Evolutionary conservation across 1,140 invertebrate genomes (phyloP).

Genomic region (Drosophila tsacasi): DNA sequence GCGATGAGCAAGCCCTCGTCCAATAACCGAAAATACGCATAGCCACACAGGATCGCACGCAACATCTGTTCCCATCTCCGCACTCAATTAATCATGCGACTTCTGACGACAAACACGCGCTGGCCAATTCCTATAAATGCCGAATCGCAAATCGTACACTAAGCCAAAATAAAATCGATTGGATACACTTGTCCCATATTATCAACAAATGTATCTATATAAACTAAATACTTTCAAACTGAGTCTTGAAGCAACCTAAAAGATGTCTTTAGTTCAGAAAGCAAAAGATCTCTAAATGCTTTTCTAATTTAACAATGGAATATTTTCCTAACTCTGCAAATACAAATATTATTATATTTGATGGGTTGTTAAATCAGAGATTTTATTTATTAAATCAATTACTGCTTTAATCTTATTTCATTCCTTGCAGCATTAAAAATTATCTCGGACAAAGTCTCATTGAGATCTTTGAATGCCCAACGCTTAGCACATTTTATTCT

Average conservation of each 20-base stretch:
- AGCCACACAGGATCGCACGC: constrained; percentile 15
- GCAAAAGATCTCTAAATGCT: neutral
- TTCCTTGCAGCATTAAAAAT: neutral
- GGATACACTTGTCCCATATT: neutral
- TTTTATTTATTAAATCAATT: neutral
- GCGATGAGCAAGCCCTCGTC: neutral
- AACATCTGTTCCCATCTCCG: constrained; percentile 51
- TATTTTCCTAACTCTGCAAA: too few relatives aligned
- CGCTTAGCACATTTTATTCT: neutral
- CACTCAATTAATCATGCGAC: constrained; percentile 62
- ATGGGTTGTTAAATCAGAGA: neutral
- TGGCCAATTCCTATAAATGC: constrained; percentile 55
- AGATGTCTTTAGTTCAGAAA: neutral
- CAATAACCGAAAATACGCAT: constrained; percentile 11
- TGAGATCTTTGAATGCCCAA: neutral
- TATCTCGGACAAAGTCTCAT: neutral
- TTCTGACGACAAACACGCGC: constrained; percentile 63
- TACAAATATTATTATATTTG: too few relatives aligned
- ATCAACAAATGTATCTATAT: neutral
- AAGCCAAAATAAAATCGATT: constrained; percentile 4
- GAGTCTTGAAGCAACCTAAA: neutral
- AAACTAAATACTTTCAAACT: neutral
- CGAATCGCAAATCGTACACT: constrained; percentile 11
- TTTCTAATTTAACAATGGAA: too few relatives aligned
- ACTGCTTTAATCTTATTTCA: neutral